Evolutionary conservation across 2,797 vertebrate genomes (phyloP).

Genomic region (Podarcis siculus): DNA sequence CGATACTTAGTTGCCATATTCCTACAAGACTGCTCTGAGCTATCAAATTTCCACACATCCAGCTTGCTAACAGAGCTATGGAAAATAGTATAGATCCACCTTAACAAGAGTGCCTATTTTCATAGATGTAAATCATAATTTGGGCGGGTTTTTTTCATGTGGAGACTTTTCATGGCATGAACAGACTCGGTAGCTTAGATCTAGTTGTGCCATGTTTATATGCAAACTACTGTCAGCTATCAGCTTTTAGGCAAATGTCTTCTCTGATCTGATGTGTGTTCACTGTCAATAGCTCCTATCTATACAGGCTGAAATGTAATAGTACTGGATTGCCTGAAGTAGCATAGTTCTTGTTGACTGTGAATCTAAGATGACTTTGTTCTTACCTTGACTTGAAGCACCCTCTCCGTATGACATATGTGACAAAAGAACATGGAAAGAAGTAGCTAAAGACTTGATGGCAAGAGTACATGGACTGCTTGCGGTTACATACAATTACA

Average conservation of each 20-base stretch:
- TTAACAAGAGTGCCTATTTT: conserved; percentile 23
- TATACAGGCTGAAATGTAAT: conserved; percentile 47
- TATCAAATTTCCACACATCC: neutral
- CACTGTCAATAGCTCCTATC: conserved; percentile 41
- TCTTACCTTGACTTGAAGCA: conserved; percentile 55
- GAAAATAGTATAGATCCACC: neutral
- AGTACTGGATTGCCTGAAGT: conserved; percentile 60
- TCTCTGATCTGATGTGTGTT: conserved; percentile 33
- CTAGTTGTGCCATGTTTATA: neutral
- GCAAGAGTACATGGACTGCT: neutral
- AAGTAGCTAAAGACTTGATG: conserved; percentile 14
- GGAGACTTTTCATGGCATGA: neutral
- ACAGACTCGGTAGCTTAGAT: neutral
- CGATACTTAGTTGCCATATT: neutral
- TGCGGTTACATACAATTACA: neutral
- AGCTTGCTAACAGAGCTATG: neutral
- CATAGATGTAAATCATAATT: neutral
- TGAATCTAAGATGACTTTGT: conserved; percentile 63
- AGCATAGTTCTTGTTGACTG: conserved; percentile 61
- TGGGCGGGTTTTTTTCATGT: neutral
- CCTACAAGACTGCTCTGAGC: conserved; percentile 31
- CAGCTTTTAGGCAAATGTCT: conserved; percentile 49
- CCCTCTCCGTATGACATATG: conserved; percentile 6
- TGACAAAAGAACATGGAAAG: conserved; percentile 51
- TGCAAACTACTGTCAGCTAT: conserved; percentile 47